A percentile compares a stretch with the other conserved stretches of the same genome.
Conservation (phyloP, 2,113 vertebrate genomes). For the Phalacrocorax carbo region DNA sequence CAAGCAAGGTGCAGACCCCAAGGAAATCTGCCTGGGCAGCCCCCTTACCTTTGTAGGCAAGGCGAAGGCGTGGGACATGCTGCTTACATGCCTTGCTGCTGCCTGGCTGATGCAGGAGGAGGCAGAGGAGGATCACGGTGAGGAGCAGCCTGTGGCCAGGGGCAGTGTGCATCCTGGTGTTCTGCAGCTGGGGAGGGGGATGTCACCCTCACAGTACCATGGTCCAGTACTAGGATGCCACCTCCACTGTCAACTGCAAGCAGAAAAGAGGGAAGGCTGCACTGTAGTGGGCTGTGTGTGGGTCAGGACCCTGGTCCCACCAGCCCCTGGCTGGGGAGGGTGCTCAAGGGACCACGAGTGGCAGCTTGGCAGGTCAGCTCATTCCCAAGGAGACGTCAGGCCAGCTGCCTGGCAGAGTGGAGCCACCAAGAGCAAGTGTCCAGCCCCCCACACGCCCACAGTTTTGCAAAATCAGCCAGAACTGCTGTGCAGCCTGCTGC, state of each 20-base stretch:
- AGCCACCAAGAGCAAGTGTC: neutral
- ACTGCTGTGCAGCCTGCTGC: neutral
- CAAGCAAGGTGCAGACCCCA: neutral
- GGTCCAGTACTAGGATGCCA: rapidly evolving
- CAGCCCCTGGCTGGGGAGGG: neutral
- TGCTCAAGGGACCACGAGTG: rapidly evolving
- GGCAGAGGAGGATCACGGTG: neutral
- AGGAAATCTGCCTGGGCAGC: rapidly evolving
- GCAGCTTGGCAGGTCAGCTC: neutral
- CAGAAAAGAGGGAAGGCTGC: neutral
- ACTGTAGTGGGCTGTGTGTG: rapidly evolving
- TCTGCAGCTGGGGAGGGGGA: neutral
- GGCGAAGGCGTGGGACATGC: constrained; percentile 58
- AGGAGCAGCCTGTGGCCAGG: neutral
- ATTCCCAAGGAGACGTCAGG: neutral
- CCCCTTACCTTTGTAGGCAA: constrained; percentile 69
- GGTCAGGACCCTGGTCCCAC: neutral
- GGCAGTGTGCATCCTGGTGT: neutral
- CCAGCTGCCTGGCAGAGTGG: neutral
- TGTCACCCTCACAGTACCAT: neutral
- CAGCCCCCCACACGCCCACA: neutral
- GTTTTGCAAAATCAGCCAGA: neutral
- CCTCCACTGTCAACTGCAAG: neutral
- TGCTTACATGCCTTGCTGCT: constrained; percentile 39
- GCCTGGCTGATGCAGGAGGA: neutral